Evolutionary conservation across 2,888 invertebrate genomes (phyloP).

Genomic region (Plebejus anna): DNA sequence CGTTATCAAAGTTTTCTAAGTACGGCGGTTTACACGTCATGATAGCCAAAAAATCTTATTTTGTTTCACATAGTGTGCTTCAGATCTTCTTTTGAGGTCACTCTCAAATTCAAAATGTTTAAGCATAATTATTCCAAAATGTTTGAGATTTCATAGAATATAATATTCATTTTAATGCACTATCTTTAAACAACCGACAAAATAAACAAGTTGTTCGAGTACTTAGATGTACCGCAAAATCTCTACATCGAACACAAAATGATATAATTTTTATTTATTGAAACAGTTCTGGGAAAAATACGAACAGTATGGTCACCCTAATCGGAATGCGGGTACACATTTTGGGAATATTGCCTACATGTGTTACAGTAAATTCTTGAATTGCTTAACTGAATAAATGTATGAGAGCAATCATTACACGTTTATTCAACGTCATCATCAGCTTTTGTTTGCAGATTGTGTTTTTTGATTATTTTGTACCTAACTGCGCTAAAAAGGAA

Average conservation of each 20-base stretch:
- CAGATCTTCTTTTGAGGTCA: no score
- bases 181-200: neutral
- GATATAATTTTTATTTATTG: neutral
- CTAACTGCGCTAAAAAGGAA: no score
- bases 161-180: no score
- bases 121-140: neutral
- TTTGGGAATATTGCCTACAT: slow-evolving; percentile 30
- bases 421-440: slow-evolving; percentile 1
- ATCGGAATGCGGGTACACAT: slow-evolving; percentile 28
- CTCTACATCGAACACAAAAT: neutral
- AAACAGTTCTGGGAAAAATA: neutral
- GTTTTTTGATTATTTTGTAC: no score
- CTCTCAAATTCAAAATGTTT: neutral
- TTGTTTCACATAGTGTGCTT: no score
- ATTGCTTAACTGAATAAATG: slow-evolving; percentile 30
- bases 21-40: no score
- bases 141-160: neutral
- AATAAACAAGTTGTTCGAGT: neutral
- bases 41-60: no score
- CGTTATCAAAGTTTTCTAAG: no score
- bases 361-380: slow-evolving; percentile 31
- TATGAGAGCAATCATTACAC: slow-evolving; percentile 23
- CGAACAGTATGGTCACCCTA: slow-evolving; percentile 9
- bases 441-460: neutral
- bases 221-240: neutral